These are phyloP conservation scores for Sitodiplosis mosellana DNA, from an alignment of 1,140 invertebrate genomes.

Conservation along the genomic window DNA sequence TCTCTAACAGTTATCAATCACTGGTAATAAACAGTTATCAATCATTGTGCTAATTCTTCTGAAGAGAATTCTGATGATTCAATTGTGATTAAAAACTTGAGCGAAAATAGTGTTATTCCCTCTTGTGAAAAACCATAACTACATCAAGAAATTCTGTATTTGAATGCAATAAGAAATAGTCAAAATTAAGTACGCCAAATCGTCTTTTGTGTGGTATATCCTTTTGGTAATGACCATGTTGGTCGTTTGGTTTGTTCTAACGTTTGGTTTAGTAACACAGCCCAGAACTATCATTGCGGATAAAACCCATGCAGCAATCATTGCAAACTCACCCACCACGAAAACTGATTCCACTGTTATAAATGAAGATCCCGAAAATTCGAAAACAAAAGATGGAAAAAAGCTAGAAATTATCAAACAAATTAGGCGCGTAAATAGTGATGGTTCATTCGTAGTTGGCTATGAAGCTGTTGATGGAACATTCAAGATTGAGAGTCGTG, in stretches of 20 bases:
- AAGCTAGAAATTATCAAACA: constrained; percentile 48
- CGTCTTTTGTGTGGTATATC: neutral
- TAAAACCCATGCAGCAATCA: constrained; percentile 8
- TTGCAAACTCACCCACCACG: constrained; percentile 15
- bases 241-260: constrained; percentile 9
- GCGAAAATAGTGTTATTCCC: too few relatives aligned
- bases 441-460: constrained; percentile 69
- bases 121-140: too few relatives aligned
- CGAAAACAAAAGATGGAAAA: constrained; percentile 33
- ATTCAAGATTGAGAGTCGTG: constrained; percentile 67
- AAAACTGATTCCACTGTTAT: constrained; percentile 9
- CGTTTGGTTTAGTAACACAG: constrained; percentile 10
- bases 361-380: constrained; percentile 27
- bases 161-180: too few relatives aligned
- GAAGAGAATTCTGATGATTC: too few relatives aligned
- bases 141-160: too few relatives aligned
- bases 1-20: too few relatives aligned
- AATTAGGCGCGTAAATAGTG: constrained; percentile 61
- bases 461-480: constrained; percentile 70
- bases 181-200: too few relatives aligned
- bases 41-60: too few relatives aligned
- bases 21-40: too few relatives aligned
- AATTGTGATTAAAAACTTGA: too few relatives aligned
- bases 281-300: constrained; percentile 12
- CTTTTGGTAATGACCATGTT: constrained; percentile 5